Conservation (phyloP, 2,797 vertebrate genomes). For the Eidolon dupreanum region DNA sequence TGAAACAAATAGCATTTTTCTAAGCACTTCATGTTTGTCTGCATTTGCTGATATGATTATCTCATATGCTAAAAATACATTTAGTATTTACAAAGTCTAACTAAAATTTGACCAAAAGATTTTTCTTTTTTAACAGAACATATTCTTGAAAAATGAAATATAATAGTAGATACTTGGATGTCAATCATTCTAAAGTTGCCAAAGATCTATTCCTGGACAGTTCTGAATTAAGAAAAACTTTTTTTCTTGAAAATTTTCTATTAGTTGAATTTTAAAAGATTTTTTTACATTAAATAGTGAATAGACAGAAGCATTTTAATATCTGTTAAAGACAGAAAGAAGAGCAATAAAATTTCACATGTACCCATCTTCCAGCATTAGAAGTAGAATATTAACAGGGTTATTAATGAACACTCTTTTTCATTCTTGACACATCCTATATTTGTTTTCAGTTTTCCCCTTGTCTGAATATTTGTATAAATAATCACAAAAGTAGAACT, state of each 20-base stretch:
- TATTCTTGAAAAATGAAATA: not conserved
- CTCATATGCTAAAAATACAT: not conserved
- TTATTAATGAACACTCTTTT: not conserved
- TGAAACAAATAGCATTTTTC: not conserved
- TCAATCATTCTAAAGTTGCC: not conserved
- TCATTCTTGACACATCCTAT: not conserved
- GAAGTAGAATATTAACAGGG: not conserved
- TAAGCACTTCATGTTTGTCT: not conserved
- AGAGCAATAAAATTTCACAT: not conserved
- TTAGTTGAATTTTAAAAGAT: not conserved
- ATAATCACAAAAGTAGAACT: not conserved
- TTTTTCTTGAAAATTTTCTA: not conserved
- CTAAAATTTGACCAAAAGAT: not conserved
- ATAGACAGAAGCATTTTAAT: not conserved
- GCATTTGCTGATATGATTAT: not conserved
- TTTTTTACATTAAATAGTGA: too few relatives aligned
- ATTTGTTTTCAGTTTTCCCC: not conserved
- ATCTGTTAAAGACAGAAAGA: not conserved
- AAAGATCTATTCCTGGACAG: not conserved
- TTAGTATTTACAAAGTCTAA: slow-evolving; percentile 18
- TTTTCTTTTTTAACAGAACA: not conserved
- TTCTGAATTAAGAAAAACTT: not conserved
- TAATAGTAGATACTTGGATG: not conserved
- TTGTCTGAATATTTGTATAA: not conserved
- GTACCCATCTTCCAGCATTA: not conserved